A percentile compares a stretch with the other conserved stretches of the same genome.
phyloP scores from a whole-genome alignment of 2,888 invertebrate species.

The Andrena haemorrhoa region DNA sequence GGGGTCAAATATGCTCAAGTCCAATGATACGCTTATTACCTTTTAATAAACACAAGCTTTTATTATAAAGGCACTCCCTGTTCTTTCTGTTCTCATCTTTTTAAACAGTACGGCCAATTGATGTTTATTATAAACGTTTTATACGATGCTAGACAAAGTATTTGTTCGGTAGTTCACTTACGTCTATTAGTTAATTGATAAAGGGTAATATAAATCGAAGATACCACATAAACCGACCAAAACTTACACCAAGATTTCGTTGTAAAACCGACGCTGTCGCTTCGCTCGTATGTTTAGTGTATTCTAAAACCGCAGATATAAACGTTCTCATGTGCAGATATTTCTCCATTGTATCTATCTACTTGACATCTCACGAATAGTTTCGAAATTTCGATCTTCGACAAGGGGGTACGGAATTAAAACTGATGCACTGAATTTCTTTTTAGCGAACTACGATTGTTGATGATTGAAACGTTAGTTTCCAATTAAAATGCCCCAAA shows the following conservation, averaged over 20 bases:
- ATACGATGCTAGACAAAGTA: not conserved
- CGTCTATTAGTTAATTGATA: not conserved
- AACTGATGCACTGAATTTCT: slow-evolving; percentile 8
- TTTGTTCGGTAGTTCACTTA: not conserved
- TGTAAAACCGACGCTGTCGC: slow-evolving; percentile 78
- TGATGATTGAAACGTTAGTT: not conserved
- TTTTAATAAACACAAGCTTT: slow-evolving; percentile 74
- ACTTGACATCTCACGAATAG: not conserved
- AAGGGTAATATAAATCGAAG: not conserved
- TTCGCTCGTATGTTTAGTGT: slow-evolving; percentile 80
- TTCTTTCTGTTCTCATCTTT: not conserved
- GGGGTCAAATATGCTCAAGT: slow-evolving; percentile 89
- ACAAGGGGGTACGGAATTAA: slow-evolving; percentile 16
- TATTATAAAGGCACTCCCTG: not conserved
- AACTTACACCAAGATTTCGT: slow-evolving; percentile 81
- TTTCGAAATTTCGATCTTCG: slow-evolving; percentile 12
- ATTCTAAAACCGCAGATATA: slow-evolving; percentile 78
- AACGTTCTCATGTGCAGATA: slow-evolving; percentile 79
- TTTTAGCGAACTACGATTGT: slow-evolving; percentile 7
- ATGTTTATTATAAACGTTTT: not conserved
- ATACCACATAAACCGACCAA: not conserved
- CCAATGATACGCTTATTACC: slow-evolving; percentile 88
- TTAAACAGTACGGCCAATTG: not conserved
- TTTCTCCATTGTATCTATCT: slow-evolving; percentile 75
- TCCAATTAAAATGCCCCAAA: not conserved